phyloP scores from a whole-genome alignment of 2,888 invertebrate genomes.

The Xanthia icteritia region DNA sequence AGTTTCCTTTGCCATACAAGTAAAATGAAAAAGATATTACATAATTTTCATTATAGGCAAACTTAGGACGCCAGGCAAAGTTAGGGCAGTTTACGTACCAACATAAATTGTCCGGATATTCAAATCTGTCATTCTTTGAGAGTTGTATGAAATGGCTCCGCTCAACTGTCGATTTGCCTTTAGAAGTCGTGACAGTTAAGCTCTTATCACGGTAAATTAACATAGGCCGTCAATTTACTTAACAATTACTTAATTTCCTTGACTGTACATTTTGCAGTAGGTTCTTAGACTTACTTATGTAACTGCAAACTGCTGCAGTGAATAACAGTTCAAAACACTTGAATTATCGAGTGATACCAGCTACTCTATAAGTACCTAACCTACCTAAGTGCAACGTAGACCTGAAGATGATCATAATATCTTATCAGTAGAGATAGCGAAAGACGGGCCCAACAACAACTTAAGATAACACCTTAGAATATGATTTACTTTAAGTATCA shows the following conservation, averaged over 20 bases:
- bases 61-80: too few species aligned
- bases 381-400: neutral
- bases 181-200: too few species aligned
- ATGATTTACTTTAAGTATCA: neutral
- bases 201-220: neutral
- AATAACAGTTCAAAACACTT: constrained; percentile 29
- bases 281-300: neutral
- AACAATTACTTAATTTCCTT: neutral
- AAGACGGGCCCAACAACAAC: neutral
- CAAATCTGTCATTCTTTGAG: neutral
- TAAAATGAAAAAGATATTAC: too few species aligned
- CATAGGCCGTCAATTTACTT: neutral
- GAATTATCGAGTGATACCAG: neutral
- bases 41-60: too few species aligned
- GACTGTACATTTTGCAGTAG: neutral
- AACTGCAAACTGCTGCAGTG: neutral
- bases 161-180: too few species aligned
- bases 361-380: neutral
- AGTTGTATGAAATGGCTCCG: neutral
- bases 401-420: constrained; percentile 14
- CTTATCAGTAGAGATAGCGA: constrained; percentile 22
- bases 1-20: too few species aligned
- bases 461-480: constrained; percentile 11
- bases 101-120: neutral
- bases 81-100: too few species aligned